These are phyloP conservation scores for Dendrophyllia cribrosa DNA, from an alignment of 64 coral and sea anemone genomes.

Conservation along the genomic window DNA sequence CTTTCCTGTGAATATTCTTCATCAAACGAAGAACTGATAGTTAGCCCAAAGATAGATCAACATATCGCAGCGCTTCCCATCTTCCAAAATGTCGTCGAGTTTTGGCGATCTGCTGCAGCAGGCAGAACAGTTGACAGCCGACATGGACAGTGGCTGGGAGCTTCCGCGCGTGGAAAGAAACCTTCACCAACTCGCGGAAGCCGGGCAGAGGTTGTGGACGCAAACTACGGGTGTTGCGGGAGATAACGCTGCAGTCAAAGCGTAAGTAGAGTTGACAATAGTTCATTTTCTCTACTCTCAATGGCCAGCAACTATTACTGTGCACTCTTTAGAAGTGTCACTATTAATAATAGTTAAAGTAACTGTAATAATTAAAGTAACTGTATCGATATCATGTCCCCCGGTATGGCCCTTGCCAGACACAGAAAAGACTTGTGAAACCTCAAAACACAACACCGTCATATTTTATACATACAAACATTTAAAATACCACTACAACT, in stretches of 20 bases:
- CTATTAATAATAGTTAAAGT: too few species aligned
- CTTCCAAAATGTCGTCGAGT: conserved; percentile 75
- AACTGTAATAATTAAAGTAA: too few species aligned
- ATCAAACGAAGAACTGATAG: neutral
- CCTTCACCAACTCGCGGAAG: conserved; percentile 94
- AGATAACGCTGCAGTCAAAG: conserved; percentile 94
- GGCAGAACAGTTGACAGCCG: conserved; percentile 95
- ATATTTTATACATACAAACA: too few species aligned
- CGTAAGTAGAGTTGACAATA: conserved; percentile 71
- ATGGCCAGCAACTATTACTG: too few species aligned
- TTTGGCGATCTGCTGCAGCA: conserved; percentile 97
- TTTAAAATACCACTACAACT: too few species aligned
- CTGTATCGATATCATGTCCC: too few species aligned
- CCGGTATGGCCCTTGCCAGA: too few species aligned
- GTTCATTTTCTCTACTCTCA: too few species aligned
- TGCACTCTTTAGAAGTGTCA: too few species aligned
- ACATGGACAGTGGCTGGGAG: conserved; percentile 98
- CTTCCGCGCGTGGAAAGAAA: conserved; percentile 93
- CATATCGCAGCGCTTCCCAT: neutral
- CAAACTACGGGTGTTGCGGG: conserved; percentile 79
- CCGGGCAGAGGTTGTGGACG: conserved; percentile 88
- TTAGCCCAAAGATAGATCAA: neutral
- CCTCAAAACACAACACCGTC: too few species aligned
- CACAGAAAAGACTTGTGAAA: too few species aligned
- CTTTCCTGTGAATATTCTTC: neutral